Percentiles rank a stretch among this genome's conserved stretches.
These are phyloP conservation scores for Ascaphus truei DNA, from an alignment of 2,113 vertebrate genomes.

Conservation along the genomic window DNA sequence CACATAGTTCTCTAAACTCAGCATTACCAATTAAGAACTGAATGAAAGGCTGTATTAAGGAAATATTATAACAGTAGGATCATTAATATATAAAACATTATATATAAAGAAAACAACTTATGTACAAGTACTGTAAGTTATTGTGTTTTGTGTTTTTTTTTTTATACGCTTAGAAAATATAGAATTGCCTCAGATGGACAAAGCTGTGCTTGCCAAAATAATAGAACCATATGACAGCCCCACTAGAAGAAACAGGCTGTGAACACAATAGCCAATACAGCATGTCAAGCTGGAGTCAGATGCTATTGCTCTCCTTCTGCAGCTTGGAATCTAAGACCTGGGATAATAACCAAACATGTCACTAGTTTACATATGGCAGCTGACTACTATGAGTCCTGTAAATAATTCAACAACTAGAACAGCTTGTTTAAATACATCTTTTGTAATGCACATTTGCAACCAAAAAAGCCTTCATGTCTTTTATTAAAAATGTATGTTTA, in stretches of 20 bases:
- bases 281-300: conserved; percentile 47
- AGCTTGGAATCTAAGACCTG: conserved; percentile 40
- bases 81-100: too few species aligned
- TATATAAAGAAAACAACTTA: too few species aligned
- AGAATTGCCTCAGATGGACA: conserved; percentile 28
- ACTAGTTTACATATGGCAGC: conserved; percentile 14
- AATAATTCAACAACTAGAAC: neutral
- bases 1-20: too few species aligned
- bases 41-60: too few species aligned
- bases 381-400: neutral
- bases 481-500: too few species aligned
- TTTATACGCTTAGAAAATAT: conserved; percentile 20
- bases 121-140: conserved; percentile 9
- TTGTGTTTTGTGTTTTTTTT: too few species aligned
- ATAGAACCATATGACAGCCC: conserved; percentile 49
- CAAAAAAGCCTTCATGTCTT: too few species aligned
- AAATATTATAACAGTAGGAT: neutral
- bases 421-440: neutral
- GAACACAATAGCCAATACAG: conserved; percentile 51
- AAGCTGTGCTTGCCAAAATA: conserved; percentile 23
- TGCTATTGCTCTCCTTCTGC: conserved; percentile 47
- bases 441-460: too few species aligned
- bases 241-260: conserved; percentile 37
- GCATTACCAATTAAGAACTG: too few species aligned
- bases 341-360: conserved; percentile 41